phyloP scores from a whole-genome alignment of 2,797 vertebrate genomes.

The Gambusia yucatana region DNA sequence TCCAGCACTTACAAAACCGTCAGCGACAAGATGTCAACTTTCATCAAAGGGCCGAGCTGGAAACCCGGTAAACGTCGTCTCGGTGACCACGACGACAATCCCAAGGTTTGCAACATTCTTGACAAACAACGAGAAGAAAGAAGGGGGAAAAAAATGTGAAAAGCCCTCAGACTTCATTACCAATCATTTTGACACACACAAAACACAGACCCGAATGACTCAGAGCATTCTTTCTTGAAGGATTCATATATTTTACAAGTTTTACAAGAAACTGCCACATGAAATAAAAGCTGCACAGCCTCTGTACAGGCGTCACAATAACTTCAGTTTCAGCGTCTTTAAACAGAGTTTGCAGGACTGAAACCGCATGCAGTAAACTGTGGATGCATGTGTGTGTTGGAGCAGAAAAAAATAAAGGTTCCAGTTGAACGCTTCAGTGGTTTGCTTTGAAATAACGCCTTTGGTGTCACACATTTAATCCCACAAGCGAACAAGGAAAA shows the following conservation, averaged over 20 bases:
- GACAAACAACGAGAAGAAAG: neutral
- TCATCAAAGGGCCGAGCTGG: conserved; percentile 95
- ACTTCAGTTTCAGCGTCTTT: conserved; percentile 77
- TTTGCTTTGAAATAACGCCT: conserved; percentile 79
- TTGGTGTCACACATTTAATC: conserved; percentile 74
- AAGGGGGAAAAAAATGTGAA: neutral
- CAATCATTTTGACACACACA: conserved; percentile 40
- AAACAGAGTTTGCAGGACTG: conserved; percentile 74
- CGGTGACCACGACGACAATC: conserved; percentile 85
- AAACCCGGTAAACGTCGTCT: conserved; percentile 89
- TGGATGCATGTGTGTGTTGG: conserved; percentile 26
- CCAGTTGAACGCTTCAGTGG: conserved; percentile 54
- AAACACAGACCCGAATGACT: conserved; percentile 47
- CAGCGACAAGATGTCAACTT: conserved; percentile 86
- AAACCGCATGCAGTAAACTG: conserved; percentile 65
- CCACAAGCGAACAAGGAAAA: conserved; percentile 51
- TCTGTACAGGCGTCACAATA: conserved; percentile 80
- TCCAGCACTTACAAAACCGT: conserved; percentile 83
- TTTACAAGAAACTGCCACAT: conserved; percentile 79
- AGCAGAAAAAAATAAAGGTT: conserved; percentile 52
- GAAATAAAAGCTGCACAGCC: conserved; percentile 71
- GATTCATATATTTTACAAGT: conserved; percentile 61
- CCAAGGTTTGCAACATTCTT: conserved; percentile 77
- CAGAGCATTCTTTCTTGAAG: conserved; percentile 52
- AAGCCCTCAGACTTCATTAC: conserved; percentile 28